Conservation (phyloP, 2,113 vertebrate genomes). For the Lethenteron camtschaticum region DNA sequence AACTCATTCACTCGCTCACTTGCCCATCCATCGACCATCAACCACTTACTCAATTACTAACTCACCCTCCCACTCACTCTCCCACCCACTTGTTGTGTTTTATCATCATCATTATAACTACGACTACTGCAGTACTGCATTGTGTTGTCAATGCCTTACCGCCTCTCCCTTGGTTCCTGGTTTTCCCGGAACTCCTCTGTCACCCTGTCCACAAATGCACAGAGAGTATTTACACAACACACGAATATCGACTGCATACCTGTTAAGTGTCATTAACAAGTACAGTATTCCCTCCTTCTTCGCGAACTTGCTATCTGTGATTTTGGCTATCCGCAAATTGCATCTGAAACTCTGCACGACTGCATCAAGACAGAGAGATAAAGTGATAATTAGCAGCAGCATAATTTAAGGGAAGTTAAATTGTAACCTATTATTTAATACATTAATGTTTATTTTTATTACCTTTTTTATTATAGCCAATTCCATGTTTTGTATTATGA, state of each 20-base stretch:
- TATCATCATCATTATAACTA: too few species aligned
- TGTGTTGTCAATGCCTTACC: slow-evolving; percentile 20
- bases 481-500: too few species aligned
- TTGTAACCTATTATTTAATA: too few species aligned
- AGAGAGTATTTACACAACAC: background rate
- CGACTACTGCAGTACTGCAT: too few species aligned
- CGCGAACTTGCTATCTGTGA: too few species aligned
- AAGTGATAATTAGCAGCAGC: too few species aligned
- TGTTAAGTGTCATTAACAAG: background rate
- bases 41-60: background rate
- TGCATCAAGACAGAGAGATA: too few species aligned
- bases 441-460: too few species aligned
- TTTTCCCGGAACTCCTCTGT: slow-evolving; percentile 35
- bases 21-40: background rate
- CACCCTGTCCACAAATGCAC: slow-evolving; percentile 17
- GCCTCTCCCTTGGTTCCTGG: slow-evolving; percentile 56
- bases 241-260: background rate
- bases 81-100: background rate
- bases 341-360: too few species aligned
- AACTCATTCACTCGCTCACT: background rate
- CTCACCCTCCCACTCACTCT: background rate
- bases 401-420: too few species aligned
- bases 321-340: too few species aligned
- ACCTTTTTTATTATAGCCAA: too few species aligned
- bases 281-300: background rate